Evolutionary conservation across 2,888 invertebrate species (phyloP).

Genomic region (Augochlorella aurata): DNA sequence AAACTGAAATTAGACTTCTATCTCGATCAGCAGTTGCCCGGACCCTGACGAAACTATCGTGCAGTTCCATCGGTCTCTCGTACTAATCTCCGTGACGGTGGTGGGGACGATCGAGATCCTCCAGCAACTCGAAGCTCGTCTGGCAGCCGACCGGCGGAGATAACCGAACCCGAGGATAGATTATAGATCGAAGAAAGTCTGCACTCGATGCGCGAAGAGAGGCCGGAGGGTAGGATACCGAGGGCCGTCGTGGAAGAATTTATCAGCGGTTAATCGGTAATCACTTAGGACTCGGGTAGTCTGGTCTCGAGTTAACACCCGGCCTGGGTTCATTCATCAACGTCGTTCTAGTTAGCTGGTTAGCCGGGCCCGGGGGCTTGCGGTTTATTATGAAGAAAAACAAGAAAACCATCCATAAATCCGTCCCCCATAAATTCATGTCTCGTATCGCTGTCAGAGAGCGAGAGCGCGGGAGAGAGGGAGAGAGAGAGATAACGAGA

Average conservation of each 20-base stretch:
- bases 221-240: neutral
- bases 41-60: conserved; percentile 1
- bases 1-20: conserved; percentile 25
- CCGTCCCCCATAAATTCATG: conserved; percentile 63
- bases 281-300: conserved; percentile 39
- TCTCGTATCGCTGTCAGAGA: conserved; percentile 29
- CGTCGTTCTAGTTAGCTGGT: conserved; percentile 65
- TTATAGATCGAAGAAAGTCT: conserved; percentile 9
- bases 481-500: neutral
- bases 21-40: conserved; percentile 16
- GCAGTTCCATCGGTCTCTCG: neutral
- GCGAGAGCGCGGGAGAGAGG: neutral
- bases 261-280: conserved; percentile 39
- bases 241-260: conserved; percentile 15
- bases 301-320: conserved; percentile 34
- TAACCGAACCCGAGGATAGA: neutral
- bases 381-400: conserved; percentile 61
- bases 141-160: neutral
- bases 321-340: conserved; percentile 64
- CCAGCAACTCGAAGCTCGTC: neutral
- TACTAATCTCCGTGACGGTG: neutral
- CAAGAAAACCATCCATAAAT: conserved; percentile 65
- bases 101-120: neutral
- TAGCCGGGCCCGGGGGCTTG: conserved; percentile 52
- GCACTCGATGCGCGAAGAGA: neutral